Evolutionary conservation across 1,140 invertebrate genomes (phyloP).

Genomic region (Maniola jurtina): DNA sequence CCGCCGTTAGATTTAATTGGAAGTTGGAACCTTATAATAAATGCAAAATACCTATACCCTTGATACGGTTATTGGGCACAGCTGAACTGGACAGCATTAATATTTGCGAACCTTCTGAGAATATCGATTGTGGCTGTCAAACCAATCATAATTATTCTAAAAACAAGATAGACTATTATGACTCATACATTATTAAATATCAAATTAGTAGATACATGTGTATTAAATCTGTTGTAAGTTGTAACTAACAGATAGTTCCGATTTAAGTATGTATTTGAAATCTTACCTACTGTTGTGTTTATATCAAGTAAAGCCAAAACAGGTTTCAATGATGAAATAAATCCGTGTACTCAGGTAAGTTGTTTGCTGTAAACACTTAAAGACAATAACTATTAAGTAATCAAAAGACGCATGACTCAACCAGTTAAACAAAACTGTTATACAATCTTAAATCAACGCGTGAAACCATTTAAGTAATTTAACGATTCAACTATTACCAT

Average conservation of each 20-base stretch:
- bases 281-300: not conserved
- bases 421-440: not conserved
- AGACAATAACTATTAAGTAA: not conserved
- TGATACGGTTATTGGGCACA: constrained; percentile 6
- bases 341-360: not conserved
- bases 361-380: not conserved
- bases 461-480: constrained; percentile 1
- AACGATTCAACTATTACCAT: constrained; percentile 12
- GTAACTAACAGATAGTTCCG: no score
- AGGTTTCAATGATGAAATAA: constrained; percentile 4
- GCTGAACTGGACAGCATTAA: not conserved
- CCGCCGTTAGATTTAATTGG: constrained; percentile 7
- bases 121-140: constrained; percentile 8
- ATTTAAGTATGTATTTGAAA: no score
- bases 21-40: constrained; percentile 11
- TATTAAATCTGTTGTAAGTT: no score
- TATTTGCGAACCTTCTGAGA: constrained; percentile 20
- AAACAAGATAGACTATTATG: not conserved
- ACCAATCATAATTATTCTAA: no score
- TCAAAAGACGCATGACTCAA: not conserved
- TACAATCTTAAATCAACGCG: not conserved
- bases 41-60: constrained; percentile 9
- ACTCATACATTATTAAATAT: not conserved
- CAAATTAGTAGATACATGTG: no score
- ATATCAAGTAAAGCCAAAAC: not conserved